A percentile compares a stretch with the other conserved stretches of the same genome.
Conservation (phyloP, 1,140 invertebrate genomes). For the Ceratoteleas bidentatus region DNA sequence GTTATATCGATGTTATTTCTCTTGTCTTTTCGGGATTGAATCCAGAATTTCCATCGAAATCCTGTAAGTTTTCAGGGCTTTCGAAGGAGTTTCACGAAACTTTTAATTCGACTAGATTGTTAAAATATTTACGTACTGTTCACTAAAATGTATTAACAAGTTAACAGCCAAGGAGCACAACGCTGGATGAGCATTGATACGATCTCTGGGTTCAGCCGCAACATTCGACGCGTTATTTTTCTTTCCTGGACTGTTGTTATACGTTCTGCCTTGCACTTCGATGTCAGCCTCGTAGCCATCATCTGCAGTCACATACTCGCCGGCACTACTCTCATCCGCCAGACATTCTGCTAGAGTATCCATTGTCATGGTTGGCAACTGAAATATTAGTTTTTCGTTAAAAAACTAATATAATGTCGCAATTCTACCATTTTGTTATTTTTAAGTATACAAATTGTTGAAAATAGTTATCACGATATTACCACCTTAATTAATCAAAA, state of each 20-base stretch:
- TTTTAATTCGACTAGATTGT: too few species aligned
- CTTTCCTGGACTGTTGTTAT: slow-evolving; percentile 60
- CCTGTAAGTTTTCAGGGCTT: too few species aligned
- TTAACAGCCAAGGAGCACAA: slow-evolving; percentile 84
- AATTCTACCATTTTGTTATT: too few species aligned
- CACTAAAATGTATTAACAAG: slow-evolving; percentile 83
- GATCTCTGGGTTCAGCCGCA: slow-evolving; percentile 70
- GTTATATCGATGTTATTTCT: too few species aligned
- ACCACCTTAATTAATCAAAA: slow-evolving; percentile 2
- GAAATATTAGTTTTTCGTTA: slow-evolving; percentile 9
- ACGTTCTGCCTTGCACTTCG: slow-evolving; percentile 75
- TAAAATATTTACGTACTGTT: slow-evolving; percentile 74
- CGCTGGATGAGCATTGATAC: slow-evolving; percentile 82
- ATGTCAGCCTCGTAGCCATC: slow-evolving; percentile 85
- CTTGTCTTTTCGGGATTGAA: too few species aligned
- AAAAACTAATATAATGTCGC: too few species aligned
- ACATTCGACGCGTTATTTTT: slow-evolving; percentile 65
- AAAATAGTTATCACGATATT: too few species aligned
- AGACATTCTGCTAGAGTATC: slow-evolving; percentile 80
- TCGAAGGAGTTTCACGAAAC: too few species aligned
- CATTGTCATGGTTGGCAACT: slow-evolving; percentile 76
- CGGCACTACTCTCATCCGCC: slow-evolving; percentile 81
- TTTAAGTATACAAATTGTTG: too few species aligned
- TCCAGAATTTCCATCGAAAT: neutral
- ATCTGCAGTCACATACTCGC: slow-evolving; percentile 82